Evolutionary conservation across 2,797 vertebrate genomes (phyloP).

Genomic region (Coilia nasus): DNA sequence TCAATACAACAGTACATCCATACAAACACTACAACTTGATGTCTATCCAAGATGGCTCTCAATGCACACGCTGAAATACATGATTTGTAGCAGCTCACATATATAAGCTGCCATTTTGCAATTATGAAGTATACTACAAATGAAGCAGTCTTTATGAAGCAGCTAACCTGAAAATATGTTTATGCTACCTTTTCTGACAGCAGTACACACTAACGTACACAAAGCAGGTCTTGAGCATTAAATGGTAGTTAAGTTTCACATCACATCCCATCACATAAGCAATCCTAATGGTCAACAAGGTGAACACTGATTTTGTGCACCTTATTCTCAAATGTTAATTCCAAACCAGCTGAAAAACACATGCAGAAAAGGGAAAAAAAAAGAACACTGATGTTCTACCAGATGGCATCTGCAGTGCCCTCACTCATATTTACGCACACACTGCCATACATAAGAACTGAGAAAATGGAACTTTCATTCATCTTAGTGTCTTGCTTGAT

Average conservation of each 20-base stretch:
- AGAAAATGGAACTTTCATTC: not conserved
- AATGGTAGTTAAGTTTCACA: no score
- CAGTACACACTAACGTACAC: no score
- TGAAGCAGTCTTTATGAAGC: no score
- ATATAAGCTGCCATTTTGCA: no score
- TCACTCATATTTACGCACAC: not conserved
- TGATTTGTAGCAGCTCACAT: not conserved
- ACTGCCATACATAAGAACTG: not conserved
- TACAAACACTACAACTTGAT: not conserved
- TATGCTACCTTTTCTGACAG: no score
- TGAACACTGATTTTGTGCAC: not conserved
- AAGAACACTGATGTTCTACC: not conserved
- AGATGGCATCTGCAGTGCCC: not conserved
- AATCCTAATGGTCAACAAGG: not conserved
- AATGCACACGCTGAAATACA: not conserved
- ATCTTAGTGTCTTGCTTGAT: not conserved
- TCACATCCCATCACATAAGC: not conserved
- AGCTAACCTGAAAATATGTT: no score
- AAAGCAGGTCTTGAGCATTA: not conserved
- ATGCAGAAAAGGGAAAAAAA: not conserved
- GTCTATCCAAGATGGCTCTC: not conserved
- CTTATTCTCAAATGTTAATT: not conserved
- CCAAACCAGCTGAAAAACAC: not conserved
- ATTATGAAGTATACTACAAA: no score
- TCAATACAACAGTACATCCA: no score